Evolutionary conservation across 2,113 vertebrate genomes (phyloP).

Genomic region (Caracal caracal): DNA sequence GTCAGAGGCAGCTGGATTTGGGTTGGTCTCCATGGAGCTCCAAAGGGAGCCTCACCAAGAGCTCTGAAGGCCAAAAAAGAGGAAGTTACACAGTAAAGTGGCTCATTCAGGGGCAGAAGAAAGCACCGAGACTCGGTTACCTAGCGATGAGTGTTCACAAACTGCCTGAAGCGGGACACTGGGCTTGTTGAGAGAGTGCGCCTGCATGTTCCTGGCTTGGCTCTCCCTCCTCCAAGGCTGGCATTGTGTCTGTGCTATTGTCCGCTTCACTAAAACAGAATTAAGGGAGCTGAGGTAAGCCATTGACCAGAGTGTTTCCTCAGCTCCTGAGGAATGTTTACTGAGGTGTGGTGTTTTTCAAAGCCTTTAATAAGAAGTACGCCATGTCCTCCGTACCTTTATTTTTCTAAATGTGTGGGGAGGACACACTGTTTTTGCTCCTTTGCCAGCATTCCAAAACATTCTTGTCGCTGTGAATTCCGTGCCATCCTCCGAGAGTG

Average conservation of each 20-base stretch:
- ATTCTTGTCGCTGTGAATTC: slow-evolving; percentile 73
- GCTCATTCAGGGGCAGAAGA: slow-evolving; percentile 6
- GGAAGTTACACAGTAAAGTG: not conserved
- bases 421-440: slow-evolving; percentile 67
- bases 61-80: not conserved
- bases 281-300: slow-evolving; percentile 54
- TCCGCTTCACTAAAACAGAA: slow-evolving; percentile 57
- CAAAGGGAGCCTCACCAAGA: not conserved
- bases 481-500: slow-evolving; percentile 24
- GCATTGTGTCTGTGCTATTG: slow-evolving; percentile 61
- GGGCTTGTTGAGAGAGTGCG: not conserved
- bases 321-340: slow-evolving; percentile 75
- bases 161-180: not conserved
- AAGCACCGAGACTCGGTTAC: not conserved
- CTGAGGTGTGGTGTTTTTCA: slow-evolving; percentile 77
- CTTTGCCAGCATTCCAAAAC: slow-evolving; percentile 70
- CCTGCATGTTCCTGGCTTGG: not conserved
- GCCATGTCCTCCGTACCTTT: slow-evolving; percentile 72
- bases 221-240: not conserved
- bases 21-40: not conserved
- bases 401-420: slow-evolving; percentile 73
- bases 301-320: slow-evolving; percentile 72
- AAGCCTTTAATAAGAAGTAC: slow-evolving; percentile 73
- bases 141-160: not conserved
- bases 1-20: not conserved